Evolutionary conservation across 2,797 vertebrate genomes (phyloP).

Genomic region (Pangasius mekongensis): DNA sequence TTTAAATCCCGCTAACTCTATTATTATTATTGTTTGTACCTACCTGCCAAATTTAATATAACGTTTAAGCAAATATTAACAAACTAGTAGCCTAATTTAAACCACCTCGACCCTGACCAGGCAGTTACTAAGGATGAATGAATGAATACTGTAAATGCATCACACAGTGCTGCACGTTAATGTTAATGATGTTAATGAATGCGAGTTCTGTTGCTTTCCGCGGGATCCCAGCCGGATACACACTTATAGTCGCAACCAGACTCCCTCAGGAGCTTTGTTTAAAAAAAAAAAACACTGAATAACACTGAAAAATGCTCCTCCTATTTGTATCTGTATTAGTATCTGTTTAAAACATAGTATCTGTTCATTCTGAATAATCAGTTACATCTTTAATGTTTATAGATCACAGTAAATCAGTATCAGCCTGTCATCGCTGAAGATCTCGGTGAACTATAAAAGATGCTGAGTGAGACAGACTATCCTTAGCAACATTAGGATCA

Average conservation of each 20-base stretch:
- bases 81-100: background rate
- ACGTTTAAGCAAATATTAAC: background rate
- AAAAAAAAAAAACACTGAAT: background rate
- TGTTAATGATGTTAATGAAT: background rate
- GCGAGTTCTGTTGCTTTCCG: background rate
- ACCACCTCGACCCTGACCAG: background rate
- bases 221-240: background rate
- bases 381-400: background rate
- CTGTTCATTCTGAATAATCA: background rate
- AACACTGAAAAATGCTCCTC: background rate
- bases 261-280: too few relatives aligned
- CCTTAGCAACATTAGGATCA: background rate
- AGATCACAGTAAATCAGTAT: background rate
- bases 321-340: background rate
- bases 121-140: background rate
- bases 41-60: background rate
- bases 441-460: background rate
- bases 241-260: background rate
- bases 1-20: background rate
- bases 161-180: background rate
- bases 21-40: background rate
- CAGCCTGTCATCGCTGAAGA: background rate
- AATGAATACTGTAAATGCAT: background rate
- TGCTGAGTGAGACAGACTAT: background rate
- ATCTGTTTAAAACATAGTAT: background rate